Evolutionary conservation across 2,113 vertebrate genomes (phyloP), one percentile per base, ranked within the genome.

Genomic region (Nothoprocta pentlandii): DNA sequence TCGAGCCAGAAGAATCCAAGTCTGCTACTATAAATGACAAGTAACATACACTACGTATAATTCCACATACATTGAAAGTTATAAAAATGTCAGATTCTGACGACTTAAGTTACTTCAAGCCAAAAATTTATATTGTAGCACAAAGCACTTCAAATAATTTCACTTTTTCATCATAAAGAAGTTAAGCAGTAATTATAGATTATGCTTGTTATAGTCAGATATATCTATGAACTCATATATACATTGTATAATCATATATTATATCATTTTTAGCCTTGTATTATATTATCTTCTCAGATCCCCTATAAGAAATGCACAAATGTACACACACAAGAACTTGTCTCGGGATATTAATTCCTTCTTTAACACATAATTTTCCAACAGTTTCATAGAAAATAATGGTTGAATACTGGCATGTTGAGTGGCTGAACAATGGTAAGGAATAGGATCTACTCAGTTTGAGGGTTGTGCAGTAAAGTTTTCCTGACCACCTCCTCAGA

Each of bases 1-100:
- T 79, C 44, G 85, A 89, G 36, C 12, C 76, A 41, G 63, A 36
- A 87, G 36, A 93, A 93, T 80, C n/a, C 49, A 89, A 87, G 68
- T 74, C 41, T 73, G 21, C 25, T 85, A 20, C 6, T 47, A 63
- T 36, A 87, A 84, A 56, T 47, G 30, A 73, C 30, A 87, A 81
- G 53, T 67, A 92, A 66, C 9, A 42, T 32, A 82, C 7, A 51
- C 20, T 76, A 53, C 23, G 19, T 54, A 12, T 82, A 89, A 89
- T 70, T 89, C 70, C 16, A 93, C 28, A 39, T 75, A 91, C 73
- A 92, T 26, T 34, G 49, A 71, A 76, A 83, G 70, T 80, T 54
- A 92, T 41, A 12, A 6, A 91, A 73, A 82, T 39, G 59, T 82
- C 84, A 94, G 44, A 85, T 17, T 59, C 39, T 76, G 70, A 68